These are phyloP conservation scores for Theretra japonica DNA, from an alignment of 2,888 invertebrate species.

Conservation along the genomic window DNA sequence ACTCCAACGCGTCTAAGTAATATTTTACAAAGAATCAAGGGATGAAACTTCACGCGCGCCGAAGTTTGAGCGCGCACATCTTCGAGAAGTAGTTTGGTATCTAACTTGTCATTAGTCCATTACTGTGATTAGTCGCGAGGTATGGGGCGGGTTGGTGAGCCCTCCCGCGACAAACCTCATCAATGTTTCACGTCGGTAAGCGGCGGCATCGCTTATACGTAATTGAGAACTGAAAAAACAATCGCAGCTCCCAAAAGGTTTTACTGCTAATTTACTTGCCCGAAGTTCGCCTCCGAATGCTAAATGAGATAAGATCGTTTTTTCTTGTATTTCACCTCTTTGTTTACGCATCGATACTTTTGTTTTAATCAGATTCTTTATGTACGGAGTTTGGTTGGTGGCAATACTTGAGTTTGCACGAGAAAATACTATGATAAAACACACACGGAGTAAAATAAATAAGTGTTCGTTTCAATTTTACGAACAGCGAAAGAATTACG, in stretches of 20 bases:
- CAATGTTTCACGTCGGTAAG: constrained; percentile 76
- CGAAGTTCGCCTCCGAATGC: constrained; percentile 55
- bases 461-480: constrained; percentile 6
- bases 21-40: constrained; percentile 53
- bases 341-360: constrained; percentile 18
- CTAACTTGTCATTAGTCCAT: constrained; percentile 78
- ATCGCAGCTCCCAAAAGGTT: constrained; percentile 63
- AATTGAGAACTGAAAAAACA: constrained; percentile 78
- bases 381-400: background rate
- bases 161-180: constrained; percentile 65
- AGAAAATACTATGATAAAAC: background rate
- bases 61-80: constrained; percentile 52
- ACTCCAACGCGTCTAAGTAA: constrained; percentile 39
- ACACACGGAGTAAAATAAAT: background rate
- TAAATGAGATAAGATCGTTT: constrained; percentile 52
- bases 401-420: background rate
- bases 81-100: constrained; percentile 55
- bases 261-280: constrained; percentile 67
- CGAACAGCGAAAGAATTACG: background rate
- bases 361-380: constrained; percentile 10
- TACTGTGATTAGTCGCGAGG: constrained; percentile 70
- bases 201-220: constrained; percentile 69
- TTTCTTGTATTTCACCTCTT: constrained; percentile 27
- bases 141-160: constrained; percentile 35
- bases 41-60: constrained; percentile 41